These are phyloP conservation scores for Mesochorus sp. DNA, from an alignment of 2,888 invertebrate species.

Conservation along the genomic window DNA sequence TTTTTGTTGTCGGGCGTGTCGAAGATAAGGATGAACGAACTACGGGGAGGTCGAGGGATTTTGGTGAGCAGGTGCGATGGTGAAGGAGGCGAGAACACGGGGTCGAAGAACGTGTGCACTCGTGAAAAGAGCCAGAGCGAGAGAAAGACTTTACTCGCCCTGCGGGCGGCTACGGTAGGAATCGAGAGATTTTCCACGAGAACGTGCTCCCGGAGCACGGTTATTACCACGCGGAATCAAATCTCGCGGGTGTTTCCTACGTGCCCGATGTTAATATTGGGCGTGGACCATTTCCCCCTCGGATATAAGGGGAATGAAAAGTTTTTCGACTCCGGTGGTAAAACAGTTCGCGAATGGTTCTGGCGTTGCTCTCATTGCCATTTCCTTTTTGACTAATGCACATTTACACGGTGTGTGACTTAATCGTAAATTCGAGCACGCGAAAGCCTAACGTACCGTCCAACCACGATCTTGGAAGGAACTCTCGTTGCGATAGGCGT, in stretches of 20 bases:
- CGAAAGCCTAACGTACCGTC: background rate
- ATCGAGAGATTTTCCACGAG: slow-evolving; percentile 67
- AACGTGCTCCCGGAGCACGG: slow-evolving; percentile 70
- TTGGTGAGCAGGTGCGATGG: slow-evolving; percentile 22
- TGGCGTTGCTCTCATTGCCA: background rate
- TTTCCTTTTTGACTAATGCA: background rate
- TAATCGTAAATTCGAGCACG: slow-evolving; percentile 38
- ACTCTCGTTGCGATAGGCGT: background rate
- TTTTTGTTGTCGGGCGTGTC: slow-evolving; percentile 23
- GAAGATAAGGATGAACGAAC: slow-evolving; percentile 38
- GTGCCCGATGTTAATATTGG: slow-evolving; percentile 73
- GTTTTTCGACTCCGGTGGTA: slow-evolving; percentile 18
- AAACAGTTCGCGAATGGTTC: slow-evolving; percentile 3
- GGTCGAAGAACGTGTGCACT: slow-evolving; percentile 27
- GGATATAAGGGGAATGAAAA: slow-evolving; percentile 8
- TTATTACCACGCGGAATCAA: slow-evolving; percentile 76
- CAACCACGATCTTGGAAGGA: background rate
- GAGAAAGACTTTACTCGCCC: background rate
- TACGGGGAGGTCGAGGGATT: slow-evolving; percentile 4
- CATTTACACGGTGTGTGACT: slow-evolving; percentile 8
- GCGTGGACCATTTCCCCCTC: slow-evolving; percentile 18
- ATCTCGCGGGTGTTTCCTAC: slow-evolving; percentile 69
- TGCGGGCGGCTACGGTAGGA: slow-evolving; percentile 50
- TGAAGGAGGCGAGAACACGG: background rate
- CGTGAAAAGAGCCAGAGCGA: background rate